These are phyloP conservation scores for Sebastes matsubarae DNA, from an alignment of 2,797 vertebrate genomes.

Conservation along the genomic window DNA sequence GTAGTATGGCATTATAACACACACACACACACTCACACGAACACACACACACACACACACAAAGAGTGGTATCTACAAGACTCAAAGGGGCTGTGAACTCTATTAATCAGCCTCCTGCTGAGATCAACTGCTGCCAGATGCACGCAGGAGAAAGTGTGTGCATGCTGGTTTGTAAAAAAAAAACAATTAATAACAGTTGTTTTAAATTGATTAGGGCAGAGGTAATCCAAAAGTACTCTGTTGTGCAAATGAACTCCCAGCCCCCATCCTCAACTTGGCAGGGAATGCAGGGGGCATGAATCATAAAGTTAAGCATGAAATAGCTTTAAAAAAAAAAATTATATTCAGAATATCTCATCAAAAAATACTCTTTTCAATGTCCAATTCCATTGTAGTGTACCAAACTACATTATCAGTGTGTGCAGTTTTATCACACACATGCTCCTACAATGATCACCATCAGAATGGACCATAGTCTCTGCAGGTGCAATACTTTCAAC, in stretches of 20 bases:
- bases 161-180: background rate
- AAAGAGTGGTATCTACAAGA: background rate
- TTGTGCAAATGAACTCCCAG: background rate
- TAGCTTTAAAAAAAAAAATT: background rate
- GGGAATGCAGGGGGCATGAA: background rate
- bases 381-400: background rate
- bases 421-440: background rate
- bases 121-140: slow-evolving; percentile 1
- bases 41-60: too few species aligned
- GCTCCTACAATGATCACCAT: background rate
- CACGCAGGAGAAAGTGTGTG: background rate
- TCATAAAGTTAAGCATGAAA: background rate
- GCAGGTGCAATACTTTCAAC: background rate
- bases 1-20: too few species aligned
- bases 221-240: background rate
- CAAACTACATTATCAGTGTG: background rate
- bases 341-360: background rate
- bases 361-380: background rate
- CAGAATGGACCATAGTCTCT: background rate
- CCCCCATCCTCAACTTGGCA: background rate
- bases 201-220: background rate
- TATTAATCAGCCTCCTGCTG: slow-evolving; percentile 33
- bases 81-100: background rate
- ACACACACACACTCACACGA: too few species aligned
- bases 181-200: background rate